phyloP scores from a whole-genome alignment of 2,797 vertebrate genomes.

The Muraenolepis orangiensis region DNA sequence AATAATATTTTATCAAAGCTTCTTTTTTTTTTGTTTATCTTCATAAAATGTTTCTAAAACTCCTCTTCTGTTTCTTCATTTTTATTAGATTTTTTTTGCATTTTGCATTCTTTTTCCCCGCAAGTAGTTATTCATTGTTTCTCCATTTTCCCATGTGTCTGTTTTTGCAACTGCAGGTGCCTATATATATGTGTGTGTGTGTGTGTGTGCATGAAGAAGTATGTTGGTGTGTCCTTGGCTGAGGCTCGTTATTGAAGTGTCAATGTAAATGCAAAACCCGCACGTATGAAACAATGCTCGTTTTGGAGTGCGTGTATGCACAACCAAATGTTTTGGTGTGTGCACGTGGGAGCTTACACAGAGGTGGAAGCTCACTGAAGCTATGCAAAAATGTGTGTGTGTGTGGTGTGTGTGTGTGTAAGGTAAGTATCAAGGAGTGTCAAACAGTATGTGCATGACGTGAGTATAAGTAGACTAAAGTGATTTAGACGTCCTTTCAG shows the following conservation, averaged over 20 bases:
- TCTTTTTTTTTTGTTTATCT: conserved; percentile 65
- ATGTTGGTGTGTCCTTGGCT: conserved; percentile 60
- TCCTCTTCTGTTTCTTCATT: conserved; percentile 53
- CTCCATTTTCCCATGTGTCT: conserved; percentile 57
- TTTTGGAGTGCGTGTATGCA: background rate
- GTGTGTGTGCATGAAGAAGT: conserved; percentile 49
- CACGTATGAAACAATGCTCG: conserved; percentile 32
- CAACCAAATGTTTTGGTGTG: background rate
- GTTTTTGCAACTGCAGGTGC: conserved; percentile 62
- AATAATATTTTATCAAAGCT: conserved; percentile 84
- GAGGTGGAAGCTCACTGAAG: background rate
- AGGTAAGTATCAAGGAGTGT: conserved; percentile 56
- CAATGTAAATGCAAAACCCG: conserved; percentile 45
- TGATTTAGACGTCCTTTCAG: conserved; percentile 35
- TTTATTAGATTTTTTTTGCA: conserved; percentile 52
- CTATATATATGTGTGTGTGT: conserved; percentile 42
- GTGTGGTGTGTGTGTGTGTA: conserved; percentile 14
- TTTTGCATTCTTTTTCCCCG: conserved; percentile 59
- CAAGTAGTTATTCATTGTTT: conserved; percentile 43
- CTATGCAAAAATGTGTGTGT: conserved; percentile 15
- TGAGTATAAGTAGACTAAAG: conserved; percentile 49
- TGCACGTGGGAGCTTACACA: no score
- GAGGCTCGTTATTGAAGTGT: conserved; percentile 46
- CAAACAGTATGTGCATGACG: conserved; percentile 45
- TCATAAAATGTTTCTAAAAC: conserved; percentile 83